These are phyloP conservation scores for Epistrophella euchroma DNA, from an alignment of 2,888 invertebrate genomes.

Conservation along the genomic window DNA sequence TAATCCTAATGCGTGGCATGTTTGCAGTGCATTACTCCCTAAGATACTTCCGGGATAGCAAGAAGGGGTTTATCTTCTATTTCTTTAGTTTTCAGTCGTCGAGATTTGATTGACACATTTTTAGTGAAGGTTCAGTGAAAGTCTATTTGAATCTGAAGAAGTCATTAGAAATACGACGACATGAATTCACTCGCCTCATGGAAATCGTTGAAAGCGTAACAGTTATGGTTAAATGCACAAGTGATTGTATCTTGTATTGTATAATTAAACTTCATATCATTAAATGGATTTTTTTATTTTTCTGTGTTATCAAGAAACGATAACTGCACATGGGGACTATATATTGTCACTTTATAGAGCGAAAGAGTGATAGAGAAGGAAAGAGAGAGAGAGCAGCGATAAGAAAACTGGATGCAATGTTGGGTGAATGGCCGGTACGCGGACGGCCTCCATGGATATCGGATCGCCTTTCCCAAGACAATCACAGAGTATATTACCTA, in stretches of 20 bases:
- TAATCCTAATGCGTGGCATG: slow-evolving; percentile 11
- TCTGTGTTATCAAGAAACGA: slow-evolving; percentile 43
- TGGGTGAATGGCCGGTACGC: slow-evolving; percentile 52
- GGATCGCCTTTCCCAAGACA: background rate
- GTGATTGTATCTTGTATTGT: slow-evolving; percentile 31
- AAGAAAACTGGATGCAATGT: slow-evolving; percentile 47
- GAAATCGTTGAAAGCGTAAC: slow-evolving; percentile 54
- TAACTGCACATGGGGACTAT: slow-evolving; percentile 36
- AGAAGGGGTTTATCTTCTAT: slow-evolving; percentile 1
- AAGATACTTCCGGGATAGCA: slow-evolving; percentile 60
- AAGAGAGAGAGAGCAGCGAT: slow-evolving; percentile 32
- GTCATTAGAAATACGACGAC: slow-evolving; percentile 15
- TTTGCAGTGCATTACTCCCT: slow-evolving; percentile 40
- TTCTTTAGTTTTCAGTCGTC: slow-evolving; percentile 17
- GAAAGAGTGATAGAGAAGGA: background rate
- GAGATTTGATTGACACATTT: slow-evolving; percentile 52
- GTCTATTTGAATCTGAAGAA: slow-evolving; percentile 12
- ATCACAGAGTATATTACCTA: background rate
- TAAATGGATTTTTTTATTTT: slow-evolving; percentile 16
- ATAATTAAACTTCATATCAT: slow-evolving; percentile 46
- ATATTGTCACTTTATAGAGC: background rate
- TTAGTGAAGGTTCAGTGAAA: slow-evolving; percentile 61
- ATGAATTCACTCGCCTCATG: slow-evolving; percentile 12
- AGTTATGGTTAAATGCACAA: slow-evolving; percentile 49
- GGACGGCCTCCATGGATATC: slow-evolving; percentile 17